Evolutionary conservation across 2,113 vertebrate genomes (phyloP).

Genomic region (Corynorhinus townsendii): DNA sequence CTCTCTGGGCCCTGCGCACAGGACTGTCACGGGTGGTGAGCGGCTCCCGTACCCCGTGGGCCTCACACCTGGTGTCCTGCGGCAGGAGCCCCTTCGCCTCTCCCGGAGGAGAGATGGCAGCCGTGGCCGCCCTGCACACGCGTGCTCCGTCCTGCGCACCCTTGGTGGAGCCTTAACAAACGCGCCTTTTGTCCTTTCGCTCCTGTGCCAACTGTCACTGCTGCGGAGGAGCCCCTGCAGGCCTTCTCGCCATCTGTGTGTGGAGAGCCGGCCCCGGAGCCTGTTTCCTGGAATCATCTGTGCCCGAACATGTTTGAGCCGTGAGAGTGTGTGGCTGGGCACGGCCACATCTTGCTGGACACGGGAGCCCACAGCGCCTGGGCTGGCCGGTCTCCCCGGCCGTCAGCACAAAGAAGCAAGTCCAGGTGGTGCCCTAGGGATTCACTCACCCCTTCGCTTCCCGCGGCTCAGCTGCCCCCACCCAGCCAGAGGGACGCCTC

Average conservation of each 20-base stretch:
- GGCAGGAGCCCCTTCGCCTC: too few relatives aligned
- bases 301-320: accelerated
- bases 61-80: too few relatives aligned
- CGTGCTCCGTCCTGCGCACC: accelerated
- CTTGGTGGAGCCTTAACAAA: background rate
- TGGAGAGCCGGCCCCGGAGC: background rate
- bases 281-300: background rate
- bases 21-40: too few relatives aligned
- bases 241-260: background rate
- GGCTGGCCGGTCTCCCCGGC: accelerated
- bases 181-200: too few relatives aligned
- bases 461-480: background rate
- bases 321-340: background rate
- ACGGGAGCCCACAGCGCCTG: accelerated
- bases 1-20: too few relatives aligned
- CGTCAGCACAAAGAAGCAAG: accelerated
- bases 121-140: too few relatives aligned
- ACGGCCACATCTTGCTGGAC: background rate
- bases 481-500: background rate
- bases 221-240: background rate
- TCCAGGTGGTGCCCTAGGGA: background rate
- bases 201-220: background rate
- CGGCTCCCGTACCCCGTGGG: too few relatives aligned
- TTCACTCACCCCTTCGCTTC: accelerated
- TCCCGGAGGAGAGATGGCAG: too few relatives aligned